These are phyloP conservation scores for Alca torda DNA, from an alignment of 2,797 vertebrate genomes.

Conservation along the genomic window DNA sequence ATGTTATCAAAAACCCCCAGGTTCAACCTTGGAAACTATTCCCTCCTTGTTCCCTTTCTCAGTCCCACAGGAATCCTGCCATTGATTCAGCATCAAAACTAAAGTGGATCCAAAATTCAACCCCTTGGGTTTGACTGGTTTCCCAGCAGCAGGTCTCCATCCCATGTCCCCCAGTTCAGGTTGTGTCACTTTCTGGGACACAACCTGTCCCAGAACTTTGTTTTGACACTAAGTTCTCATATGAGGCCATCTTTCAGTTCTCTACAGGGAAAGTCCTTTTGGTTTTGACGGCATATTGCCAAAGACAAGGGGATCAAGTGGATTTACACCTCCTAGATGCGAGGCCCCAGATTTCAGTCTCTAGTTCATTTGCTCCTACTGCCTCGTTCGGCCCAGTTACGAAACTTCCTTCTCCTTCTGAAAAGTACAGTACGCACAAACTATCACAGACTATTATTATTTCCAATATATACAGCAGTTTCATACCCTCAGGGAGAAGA, in stretches of 20 bases:
- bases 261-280: background rate
- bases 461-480: background rate
- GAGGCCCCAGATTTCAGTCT: background rate
- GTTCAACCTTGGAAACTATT: background rate
- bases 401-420: background rate
- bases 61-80: background rate
- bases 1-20: rapidly evolving
- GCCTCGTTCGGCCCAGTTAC: background rate
- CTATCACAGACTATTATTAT: background rate
- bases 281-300: background rate
- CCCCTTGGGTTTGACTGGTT: background rate
- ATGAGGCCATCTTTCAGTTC: background rate
- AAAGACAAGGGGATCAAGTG: background rate
- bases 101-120: background rate
- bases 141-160: background rate
- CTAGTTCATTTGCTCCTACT: background rate
- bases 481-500: background rate
- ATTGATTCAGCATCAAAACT: background rate
- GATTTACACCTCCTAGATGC: background rate
- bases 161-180: background rate
- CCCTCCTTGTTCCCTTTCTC: background rate
- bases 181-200: background rate
- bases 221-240: background rate
- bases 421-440: background rate
- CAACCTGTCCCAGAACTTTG: background rate